Base-by-base conservation (phyloP, 2,888 invertebrate genomes). In the Criorhina ranunculi region DNA sequence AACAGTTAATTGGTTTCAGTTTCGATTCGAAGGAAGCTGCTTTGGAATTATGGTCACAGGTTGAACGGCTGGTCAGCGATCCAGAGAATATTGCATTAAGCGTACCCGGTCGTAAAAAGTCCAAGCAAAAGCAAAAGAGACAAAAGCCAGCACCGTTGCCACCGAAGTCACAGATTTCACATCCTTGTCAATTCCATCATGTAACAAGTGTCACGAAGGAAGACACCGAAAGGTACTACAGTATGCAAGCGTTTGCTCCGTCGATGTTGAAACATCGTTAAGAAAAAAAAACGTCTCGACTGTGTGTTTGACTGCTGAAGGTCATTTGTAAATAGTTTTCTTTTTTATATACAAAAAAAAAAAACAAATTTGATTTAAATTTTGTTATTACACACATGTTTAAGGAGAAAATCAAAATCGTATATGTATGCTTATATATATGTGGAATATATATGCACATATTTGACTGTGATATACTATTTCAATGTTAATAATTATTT, bases 121-220 rank as follows among this genome's bases (percentile, higher is more conserved):
- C 93, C 88, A 94, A 93, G 91, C 92, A 94, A 92, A 93, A 94
- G 91, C 90, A 90, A 85, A 93, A 93, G 87, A 90, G 92, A 8
- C 92, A 91, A 5, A 94, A 94, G 90, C 93, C 93, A 53, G 92
- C 93, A 4, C 93, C 94, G 49, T 91, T 95, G 80, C 96, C 96
- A 17, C 94, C 95, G 59, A 97, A 97, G 91, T 94, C 94, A 78
- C 96, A 96, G 91, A 97, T 97, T 87, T 96, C 96, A 55, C 95
- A 95, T 90, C 97, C 97, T 0, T 96, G 96, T 90, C 96, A 96
- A 89, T 97, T 97, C 91, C 95, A 96, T 88, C 96, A 97, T 90
- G 95, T 97, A 86, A 96, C 96, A 62, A 95, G 95, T 88, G 94
- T 96, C 51, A 95, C 95, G 82, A 93, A 94, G 42, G 94, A 94